Conservation (phyloP, 2,113 vertebrate species). For the Camelus bactrianus region DNA sequence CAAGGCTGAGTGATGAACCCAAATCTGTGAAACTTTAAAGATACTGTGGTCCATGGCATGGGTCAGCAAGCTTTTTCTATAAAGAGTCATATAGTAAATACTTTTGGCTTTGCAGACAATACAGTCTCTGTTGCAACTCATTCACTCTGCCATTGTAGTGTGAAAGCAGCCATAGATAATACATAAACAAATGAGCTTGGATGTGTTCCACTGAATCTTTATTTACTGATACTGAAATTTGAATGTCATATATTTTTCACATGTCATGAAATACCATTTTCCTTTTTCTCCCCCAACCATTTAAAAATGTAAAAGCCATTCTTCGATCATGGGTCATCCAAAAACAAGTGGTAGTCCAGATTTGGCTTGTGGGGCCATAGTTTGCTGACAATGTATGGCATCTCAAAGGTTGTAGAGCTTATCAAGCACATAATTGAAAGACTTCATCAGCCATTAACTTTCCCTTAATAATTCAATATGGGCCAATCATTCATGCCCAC, state of each 20-base stretch:
- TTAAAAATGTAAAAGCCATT: constrained; percentile 18
- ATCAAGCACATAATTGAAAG: constrained; percentile 8
- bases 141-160: neutral
- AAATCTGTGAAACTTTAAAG: constrained; percentile 59
- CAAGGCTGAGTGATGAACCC: neutral
- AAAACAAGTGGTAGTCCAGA: constrained; percentile 13
- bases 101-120: neutral
- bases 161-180: neutral
- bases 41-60: neutral
- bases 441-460: constrained; percentile 12
- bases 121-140: neutral
- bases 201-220: neutral
- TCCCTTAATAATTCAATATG: constrained; percentile 18
- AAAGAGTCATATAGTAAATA: neutral
- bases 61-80: neutral
- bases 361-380: neutral
- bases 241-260: neutral
- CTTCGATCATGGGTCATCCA: neutral
- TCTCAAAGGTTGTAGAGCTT: constrained; percentile 42
- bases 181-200: neutral
- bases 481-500: neutral
- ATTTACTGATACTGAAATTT: constrained; percentile 39
- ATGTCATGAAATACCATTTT: neutral
- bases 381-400: constrained; percentile 25
- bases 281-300: constrained; percentile 5